Evolutionary conservation across 2,888 invertebrate species (phyloP), one percentile per base, ranked within the genome.

Genomic region (Caenorhabditis japonica): DNA sequence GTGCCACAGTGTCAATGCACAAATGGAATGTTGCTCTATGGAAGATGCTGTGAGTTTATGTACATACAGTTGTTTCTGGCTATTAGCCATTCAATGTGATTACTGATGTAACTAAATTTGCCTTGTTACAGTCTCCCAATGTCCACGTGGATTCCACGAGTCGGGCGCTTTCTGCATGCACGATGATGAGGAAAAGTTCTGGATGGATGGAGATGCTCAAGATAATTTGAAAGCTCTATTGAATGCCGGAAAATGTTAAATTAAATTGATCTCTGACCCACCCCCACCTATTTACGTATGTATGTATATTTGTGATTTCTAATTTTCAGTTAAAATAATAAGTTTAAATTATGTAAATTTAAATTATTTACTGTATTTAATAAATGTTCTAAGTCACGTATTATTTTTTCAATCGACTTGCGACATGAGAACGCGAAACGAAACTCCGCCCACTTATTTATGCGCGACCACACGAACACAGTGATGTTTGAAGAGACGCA

Each of bases 1-100:
- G 81, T 85, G 30, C 77, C 85, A 3, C 86, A 86, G 49, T 86
- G 86, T 47, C 84, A 83, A 56, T 86, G 86, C 71, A 61, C 60
- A 7, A 80, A 84, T 44, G 85, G 85, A 19, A 70, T 84, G 53
- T 52, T 86, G 21, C 76, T 86, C 12, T 85, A 84, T 60, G 85
- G 85, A 70, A 76, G 84, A 72, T 86, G 85, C 76, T 84, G 85
- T 84, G 33, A 77, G 84, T 64, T 36, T 5, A 12, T 21, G n/a
- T n/a, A n/a, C n/a, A n/a, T n/a, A n/a, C n/a, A n/a, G n/a, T n/a
- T 13, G 30, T 39, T 51, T 15, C 62, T 43, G 15, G 30, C 36
- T 1, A n/a, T 19, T 34, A 47, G 17, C 13, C 25, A 43, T n/a
- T 21, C 38, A 27, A 27, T n/a, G n/a, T n/a, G n/a, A n/a, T n/a